Evolutionary conservation across 2,113 vertebrate genomes (phyloP), one percentile per base, ranked within the genome.

Genomic region (Tetrao urogallus): DNA sequence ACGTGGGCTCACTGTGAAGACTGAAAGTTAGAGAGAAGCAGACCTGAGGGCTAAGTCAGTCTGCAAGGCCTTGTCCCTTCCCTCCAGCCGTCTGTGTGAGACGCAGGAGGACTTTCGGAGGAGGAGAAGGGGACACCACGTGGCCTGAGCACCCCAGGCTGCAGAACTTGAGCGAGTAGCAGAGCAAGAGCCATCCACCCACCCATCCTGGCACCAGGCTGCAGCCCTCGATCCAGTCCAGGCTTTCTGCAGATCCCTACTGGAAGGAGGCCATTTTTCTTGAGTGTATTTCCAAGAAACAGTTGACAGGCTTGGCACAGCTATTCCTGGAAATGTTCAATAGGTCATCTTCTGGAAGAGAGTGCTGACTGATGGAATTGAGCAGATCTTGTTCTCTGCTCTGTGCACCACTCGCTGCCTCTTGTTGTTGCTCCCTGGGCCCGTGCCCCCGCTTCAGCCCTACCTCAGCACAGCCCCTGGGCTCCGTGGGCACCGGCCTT

Each of bases 301-400:
- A 98, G 98, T 98, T 97, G 98, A 98, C 97, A 96, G 96, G 96
- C 97, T 98, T 98, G 97, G 97, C 97, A 97, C 94, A 83, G 97
- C 97, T 98, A 95, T 98, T 98, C 98, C 97, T 98, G 98, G 98
- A 98, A 98, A 98, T 98, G 98, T 98, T 98, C 98, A 98, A 98
- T 98, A 98, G 98, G 98, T 97, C 98, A 98, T 98, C 98, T 97
- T 97, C 97, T 98, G 97, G 97, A 98, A 97, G 97, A 97, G 96
- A 93, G 93, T 67, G 80, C 96, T 92, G 95, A 97, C 88, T 96
- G 97, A 97, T 89, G 97, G 96, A 96, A 97, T 96, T 88, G 95
- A 96, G 94, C 95, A 97, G 96, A 96, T 93, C 84, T 88, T 92
- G 92, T 91, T 96, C 85, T 94, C 94, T 24, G 6, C 18, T 58